Evolutionary conservation across 2,113 vertebrate species (phyloP).

Genomic region (Porphyrio hochstetteri): DNA sequence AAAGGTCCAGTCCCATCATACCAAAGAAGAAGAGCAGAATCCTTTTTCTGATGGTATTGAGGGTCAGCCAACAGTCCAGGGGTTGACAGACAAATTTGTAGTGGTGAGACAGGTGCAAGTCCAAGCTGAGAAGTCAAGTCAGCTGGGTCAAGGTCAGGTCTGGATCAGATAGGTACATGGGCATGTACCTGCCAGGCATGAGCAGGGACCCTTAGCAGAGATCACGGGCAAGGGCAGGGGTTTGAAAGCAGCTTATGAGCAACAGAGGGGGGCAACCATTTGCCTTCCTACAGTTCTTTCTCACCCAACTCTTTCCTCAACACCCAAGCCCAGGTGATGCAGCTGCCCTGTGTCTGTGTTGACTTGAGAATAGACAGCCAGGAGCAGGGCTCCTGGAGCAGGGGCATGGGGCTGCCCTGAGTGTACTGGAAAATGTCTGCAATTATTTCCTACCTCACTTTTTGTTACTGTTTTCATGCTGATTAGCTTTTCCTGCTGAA

Average conservation of each 20-base stretch:
- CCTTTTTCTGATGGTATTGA: not conserved
- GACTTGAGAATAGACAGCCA: not conserved
- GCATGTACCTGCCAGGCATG: not conserved
- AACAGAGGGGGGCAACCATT: not conserved
- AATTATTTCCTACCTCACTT: not conserved
- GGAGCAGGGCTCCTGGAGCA: not conserved
- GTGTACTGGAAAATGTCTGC: not conserved
- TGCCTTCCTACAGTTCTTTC: not conserved
- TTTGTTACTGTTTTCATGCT: not conserved
- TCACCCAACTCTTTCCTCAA: not conserved
- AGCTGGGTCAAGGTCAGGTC: not conserved
- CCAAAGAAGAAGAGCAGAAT: not conserved
- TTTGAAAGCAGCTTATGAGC: not conserved
- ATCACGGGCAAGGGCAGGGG: not conserved
- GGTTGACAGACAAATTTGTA: not conserved
- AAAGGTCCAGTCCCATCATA: not conserved
- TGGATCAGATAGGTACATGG: not conserved
- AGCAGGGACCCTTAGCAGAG: not conserved
- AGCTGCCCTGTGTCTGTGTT: accelerated
- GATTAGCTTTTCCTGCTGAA: not conserved
- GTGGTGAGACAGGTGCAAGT: not conserved
- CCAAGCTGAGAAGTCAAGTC: not conserved
- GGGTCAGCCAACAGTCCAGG: not conserved
- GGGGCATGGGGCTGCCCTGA: not conserved
- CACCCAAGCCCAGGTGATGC: not conserved